Percentiles rank a stretch among this genome's conserved stretches.
phyloP scores from a whole-genome alignment of 2,113 vertebrate genomes.

The Euleptes europaea region DNA sequence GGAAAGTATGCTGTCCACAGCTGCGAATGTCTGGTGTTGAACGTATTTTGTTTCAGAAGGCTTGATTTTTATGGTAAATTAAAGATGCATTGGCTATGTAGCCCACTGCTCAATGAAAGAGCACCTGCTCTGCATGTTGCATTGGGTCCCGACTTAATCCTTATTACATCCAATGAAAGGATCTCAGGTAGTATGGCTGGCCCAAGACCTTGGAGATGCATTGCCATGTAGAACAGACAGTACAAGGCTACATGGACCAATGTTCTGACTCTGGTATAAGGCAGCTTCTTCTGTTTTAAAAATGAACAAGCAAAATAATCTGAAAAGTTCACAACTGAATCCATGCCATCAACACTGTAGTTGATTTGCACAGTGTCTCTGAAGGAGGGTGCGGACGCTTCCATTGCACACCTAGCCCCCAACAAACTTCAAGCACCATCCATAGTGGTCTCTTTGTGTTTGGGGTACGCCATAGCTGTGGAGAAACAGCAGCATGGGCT shows the following conservation, averaged over 20 bases:
- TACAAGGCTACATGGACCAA: background rate
- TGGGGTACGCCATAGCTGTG: background rate
- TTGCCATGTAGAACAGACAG: background rate
- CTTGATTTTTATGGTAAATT: slow-evolving; percentile 51
- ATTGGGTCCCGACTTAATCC: background rate
- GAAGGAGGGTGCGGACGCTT: background rate
- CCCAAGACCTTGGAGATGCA: background rate
- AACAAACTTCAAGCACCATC: background rate
- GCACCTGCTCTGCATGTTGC: no score
- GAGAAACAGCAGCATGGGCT: background rate
- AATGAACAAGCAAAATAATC: background rate
- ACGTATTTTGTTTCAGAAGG: slow-evolving; percentile 7
- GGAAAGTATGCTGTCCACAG: slow-evolving; percentile 36
- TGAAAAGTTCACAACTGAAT: background rate
- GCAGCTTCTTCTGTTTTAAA: no score
- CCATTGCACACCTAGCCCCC: background rate
- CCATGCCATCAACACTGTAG: background rate
- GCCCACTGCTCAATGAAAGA: no score
- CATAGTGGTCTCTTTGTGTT: background rate
- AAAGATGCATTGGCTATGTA: slow-evolving; percentile 49
- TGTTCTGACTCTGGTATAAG: background rate
- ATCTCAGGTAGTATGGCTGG: background rate
- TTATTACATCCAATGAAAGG: background rate
- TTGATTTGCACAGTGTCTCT: background rate
- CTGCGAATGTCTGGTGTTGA: slow-evolving; percentile 1